Evolutionary conservation across 2,888 invertebrate species (phyloP), one percentile per base, ranked within the genome.

Genomic region (Entomobrya proxima): DNA sequence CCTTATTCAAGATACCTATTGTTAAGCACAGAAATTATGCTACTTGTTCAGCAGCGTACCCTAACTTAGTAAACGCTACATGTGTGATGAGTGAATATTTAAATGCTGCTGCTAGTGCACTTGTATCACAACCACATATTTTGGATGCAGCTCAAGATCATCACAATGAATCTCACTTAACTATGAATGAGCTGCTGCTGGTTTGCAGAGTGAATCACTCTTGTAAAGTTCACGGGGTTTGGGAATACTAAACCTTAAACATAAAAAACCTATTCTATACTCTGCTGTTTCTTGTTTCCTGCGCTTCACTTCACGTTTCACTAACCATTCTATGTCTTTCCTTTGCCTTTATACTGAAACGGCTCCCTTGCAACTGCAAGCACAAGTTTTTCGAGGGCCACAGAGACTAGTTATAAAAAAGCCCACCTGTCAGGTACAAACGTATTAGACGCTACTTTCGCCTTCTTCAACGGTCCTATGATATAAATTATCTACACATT

Each of bases 241-340:
- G 3, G 15, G 3, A 13, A 47, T 15, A 47, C 13, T 47, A 13
- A 9, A 47, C n/a, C 3, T 47, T 47, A n/a, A 18, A 27, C 27
- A 61, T 18, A 61, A 61, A 18, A 24, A 55, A 9, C 24, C 15
- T 35, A 9, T 13, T 58, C 15, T 15, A 1, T 32, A 61, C n/a
- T 30, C 32, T 52, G 6, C 24, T 21, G 9, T 32, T 61, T 47
- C 24, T 61, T 44, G 30, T 64, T 61, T 78, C 64, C 32, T 78
- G 35, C 47, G 61, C 44, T 78, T 30, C 24, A 44, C 44, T 78
- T 30, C 24, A 27, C 44, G 5, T 40, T 55, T 21, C 40, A 37
- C 76, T 30, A 47, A 78, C 64, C 78, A 78, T 78, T 78, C 76
- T 78, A 61, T 78, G 64, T 47, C 44, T 64, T n/a, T 30, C 21